These are phyloP conservation scores for Chelonoidis abingdonii DNA, from an alignment of 2,113 vertebrate species.

Conservation along the genomic window DNA sequence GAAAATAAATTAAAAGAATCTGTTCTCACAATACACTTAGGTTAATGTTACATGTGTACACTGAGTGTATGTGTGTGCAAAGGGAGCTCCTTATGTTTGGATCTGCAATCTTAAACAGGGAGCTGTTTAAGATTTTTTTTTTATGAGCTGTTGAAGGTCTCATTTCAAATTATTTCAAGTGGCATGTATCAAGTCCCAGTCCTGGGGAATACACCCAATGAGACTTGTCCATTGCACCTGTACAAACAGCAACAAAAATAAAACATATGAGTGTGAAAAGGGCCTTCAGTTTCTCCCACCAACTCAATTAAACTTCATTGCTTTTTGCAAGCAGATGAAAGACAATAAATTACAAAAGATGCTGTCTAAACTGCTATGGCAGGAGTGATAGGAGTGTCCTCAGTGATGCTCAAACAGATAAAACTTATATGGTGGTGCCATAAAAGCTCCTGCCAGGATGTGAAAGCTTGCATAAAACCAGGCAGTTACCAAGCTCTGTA, in stretches of 20 bases:
- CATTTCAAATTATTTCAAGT: slow-evolving; percentile 62
- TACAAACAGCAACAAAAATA: slow-evolving; percentile 78
- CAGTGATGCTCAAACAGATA: slow-evolving; percentile 43
- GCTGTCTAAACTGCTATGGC: slow-evolving; percentile 30
- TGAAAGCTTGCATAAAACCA: slow-evolving; percentile 36
- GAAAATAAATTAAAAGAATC: not conserved
- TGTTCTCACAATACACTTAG: slow-evolving; percentile 1
- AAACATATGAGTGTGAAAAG: slow-evolving; percentile 67
- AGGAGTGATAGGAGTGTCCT: slow-evolving; percentile 56
- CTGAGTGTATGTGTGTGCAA: slow-evolving; percentile 19
- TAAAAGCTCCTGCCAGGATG: slow-evolving; percentile 60
- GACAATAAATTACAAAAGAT: slow-evolving; percentile 66
- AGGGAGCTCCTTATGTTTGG: slow-evolving; percentile 22
- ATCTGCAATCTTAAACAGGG: slow-evolving; percentile 16
- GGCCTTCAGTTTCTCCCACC: slow-evolving; percentile 66
- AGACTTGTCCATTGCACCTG: slow-evolving; percentile 71
- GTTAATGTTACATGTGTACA: not conserved
- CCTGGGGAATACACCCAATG: slow-evolving; percentile 57
- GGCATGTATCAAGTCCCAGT: slow-evolving; percentile 61
- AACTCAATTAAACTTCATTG: slow-evolving; percentile 72
- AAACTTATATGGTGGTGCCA: slow-evolving; percentile 56
- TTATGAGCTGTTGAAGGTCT: slow-evolving; percentile 63
- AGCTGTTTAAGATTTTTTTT: too few species aligned
- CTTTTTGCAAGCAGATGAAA: slow-evolving; percentile 74
- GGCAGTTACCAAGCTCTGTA: slow-evolving; percentile 24